Conservation (phyloP, 2,797 vertebrate genomes). For the Dendrocincla fuliginosa region DNA sequence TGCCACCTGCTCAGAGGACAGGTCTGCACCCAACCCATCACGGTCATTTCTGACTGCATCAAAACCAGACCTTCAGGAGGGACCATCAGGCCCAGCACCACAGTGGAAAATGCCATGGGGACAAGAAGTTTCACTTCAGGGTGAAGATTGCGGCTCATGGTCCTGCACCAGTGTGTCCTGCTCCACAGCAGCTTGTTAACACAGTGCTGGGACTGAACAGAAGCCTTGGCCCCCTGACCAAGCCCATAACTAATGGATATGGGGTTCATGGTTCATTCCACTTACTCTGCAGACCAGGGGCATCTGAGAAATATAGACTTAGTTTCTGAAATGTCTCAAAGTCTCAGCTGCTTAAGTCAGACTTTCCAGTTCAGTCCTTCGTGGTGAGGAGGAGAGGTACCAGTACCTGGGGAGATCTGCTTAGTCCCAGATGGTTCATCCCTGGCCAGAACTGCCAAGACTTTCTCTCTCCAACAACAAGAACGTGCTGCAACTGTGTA, state of each 20-base stretch:
- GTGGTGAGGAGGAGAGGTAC: neutral
- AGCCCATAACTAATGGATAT: neutral
- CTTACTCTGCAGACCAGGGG: neutral
- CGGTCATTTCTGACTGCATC: neutral
- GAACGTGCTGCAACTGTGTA: rapidly evolving
- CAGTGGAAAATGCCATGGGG: rapidly evolving
- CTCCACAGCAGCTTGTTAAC: neutral
- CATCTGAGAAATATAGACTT: neutral
- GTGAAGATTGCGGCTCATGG: neutral
- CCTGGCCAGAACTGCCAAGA: neutral
- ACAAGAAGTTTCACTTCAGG: rapidly evolving
- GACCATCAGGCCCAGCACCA: neutral
- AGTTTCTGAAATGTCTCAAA: neutral
- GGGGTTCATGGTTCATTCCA: neutral
- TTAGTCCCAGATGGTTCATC: neutral
- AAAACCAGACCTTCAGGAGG: neutral
- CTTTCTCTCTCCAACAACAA: neutral
- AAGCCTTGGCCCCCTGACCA: neutral
- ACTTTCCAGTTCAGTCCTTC: neutral
- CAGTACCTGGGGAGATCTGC: neutral
- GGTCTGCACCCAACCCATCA: neutral
- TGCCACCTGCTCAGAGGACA: neutral
- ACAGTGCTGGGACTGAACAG: neutral
- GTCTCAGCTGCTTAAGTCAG: neutral
- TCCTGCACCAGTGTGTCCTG: neutral